These are phyloP conservation scores for Phrynosoma blainvillii DNA, from an alignment of 2,113 vertebrate species.

Conservation along the genomic window DNA sequence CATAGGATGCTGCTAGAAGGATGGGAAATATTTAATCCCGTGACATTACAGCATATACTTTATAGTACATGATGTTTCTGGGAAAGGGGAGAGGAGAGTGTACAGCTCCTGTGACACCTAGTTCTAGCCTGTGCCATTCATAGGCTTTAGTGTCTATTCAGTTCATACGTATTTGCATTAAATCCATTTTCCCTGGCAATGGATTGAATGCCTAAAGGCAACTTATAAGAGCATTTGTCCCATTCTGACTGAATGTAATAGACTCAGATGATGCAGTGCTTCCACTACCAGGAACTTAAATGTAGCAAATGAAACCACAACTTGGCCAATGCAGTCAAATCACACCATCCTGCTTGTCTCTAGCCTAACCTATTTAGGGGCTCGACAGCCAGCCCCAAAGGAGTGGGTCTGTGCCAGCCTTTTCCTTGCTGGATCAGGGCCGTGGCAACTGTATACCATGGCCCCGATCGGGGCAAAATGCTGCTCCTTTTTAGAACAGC, in stretches of 20 bases:
- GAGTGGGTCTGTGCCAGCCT: too few species aligned
- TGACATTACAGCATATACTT: background rate
- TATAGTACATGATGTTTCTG: background rate
- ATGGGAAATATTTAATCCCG: background rate
- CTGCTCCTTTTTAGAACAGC: too few species aligned
- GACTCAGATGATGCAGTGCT: background rate
- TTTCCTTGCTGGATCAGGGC: too few species aligned
- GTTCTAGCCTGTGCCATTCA: background rate
- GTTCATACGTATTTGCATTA: background rate
- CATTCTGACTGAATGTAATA: background rate
- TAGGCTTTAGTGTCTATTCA: background rate
- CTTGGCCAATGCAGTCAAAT: slow-evolving; percentile 18
- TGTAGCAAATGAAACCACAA: slow-evolving; percentile 12
- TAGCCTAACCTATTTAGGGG: background rate
- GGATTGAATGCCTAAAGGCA: background rate
- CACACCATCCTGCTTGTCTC: slow-evolving; percentile 16
- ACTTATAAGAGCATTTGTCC: slow-evolving; percentile 8
- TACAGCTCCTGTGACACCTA: background rate
- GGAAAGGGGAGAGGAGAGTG: background rate
- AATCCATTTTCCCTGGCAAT: background rate
- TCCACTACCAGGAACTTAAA: slow-evolving; percentile 3
- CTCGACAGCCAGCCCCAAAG: too few species aligned
- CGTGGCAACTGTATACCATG: too few species aligned
- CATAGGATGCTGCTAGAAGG: background rate
- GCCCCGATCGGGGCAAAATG: too few species aligned